phyloP scores from a whole-genome alignment of 2,797 vertebrate species.

The Australoheros facetus region DNA sequence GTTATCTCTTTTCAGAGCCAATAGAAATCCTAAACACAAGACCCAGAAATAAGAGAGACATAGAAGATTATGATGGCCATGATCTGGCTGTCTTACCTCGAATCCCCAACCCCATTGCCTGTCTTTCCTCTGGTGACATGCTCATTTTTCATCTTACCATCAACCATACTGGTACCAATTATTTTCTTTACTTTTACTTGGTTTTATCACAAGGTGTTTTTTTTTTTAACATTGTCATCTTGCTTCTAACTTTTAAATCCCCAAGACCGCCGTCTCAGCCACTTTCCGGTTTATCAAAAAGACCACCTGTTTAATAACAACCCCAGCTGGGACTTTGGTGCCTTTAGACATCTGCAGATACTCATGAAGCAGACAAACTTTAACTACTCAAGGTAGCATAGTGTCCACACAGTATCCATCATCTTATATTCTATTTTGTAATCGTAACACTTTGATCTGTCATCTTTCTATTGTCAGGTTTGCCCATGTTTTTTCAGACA shows the following conservation, averaged over 20 bases:
- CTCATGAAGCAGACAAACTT: constrained; percentile 87
- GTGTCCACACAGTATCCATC: neutral
- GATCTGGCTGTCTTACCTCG: constrained; percentile 61
- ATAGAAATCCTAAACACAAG: constrained; percentile 42
- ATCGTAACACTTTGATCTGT: rapidly evolving
- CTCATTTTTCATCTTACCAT: constrained; percentile 90
- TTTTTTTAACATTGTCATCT: neutral
- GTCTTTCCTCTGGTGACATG: constrained; percentile 84
- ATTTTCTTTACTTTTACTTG: neutral
- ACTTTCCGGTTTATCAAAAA: constrained; percentile 93
- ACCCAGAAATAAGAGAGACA: constrained; percentile 57
- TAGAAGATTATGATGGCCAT: neutral
- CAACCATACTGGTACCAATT: constrained; percentile 73
- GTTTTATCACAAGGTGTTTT: neutral
- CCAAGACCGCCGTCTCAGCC: constrained; percentile 85
- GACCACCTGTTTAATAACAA: constrained; percentile 93
- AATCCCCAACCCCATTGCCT: constrained; percentile 89
- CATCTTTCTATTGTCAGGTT: constrained; percentile 79
- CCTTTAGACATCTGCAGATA: constrained; percentile 86
- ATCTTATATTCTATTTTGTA: neutral
- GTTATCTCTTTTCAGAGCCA: constrained; percentile 54
- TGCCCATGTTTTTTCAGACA: constrained; percentile 88
- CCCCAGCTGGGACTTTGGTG: constrained; percentile 90
- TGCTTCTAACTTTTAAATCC: constrained; percentile 3
- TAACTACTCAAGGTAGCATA: constrained; percentile 84